These are phyloP conservation scores for Halyomorpha halys DNA, from an alignment of 1,140 invertebrate species.

Conservation along the genomic window DNA sequence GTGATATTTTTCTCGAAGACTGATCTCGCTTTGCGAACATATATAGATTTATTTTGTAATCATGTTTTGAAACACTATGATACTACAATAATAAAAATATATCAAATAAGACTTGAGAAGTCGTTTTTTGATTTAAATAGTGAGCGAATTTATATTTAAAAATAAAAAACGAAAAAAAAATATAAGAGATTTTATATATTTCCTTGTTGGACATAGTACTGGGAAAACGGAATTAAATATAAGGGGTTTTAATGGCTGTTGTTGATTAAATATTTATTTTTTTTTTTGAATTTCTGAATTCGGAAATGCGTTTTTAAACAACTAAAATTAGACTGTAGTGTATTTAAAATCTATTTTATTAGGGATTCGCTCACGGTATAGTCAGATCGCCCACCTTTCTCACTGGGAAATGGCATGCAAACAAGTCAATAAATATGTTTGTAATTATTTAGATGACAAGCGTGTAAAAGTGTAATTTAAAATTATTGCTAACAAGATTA, in stretches of 20 bases:
- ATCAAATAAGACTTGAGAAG: conserved; percentile 1
- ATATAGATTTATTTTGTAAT: conserved; percentile 17
- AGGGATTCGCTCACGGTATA: conserved; percentile 11
- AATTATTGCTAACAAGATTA: conserved; percentile 20
- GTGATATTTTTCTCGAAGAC: conserved; percentile 21
- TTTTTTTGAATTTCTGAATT: too few relatives aligned
- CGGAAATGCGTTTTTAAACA: too few relatives aligned
- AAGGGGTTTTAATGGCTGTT: too few relatives aligned
- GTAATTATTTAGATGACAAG: conserved; percentile 22
- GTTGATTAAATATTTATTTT: too few relatives aligned
- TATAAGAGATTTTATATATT: too few relatives aligned
- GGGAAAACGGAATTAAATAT: too few relatives aligned
- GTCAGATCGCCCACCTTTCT: conserved; percentile 30
- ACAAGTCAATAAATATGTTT: conserved; percentile 7
- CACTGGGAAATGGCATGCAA: conserved; percentile 28
- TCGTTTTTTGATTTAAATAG: conserved; percentile 2
- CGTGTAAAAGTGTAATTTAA: conserved; percentile 25
- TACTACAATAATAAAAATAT: conserved; percentile 4
- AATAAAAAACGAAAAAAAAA: too few relatives aligned
- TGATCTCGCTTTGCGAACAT: conserved; percentile 17
- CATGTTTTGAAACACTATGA: conserved; percentile 11
- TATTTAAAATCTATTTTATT: background rate
- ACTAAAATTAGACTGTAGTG: too few relatives aligned
- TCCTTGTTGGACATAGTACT: too few relatives aligned
- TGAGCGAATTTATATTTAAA: conserved; percentile 3